Base-by-base conservation (phyloP, 2,113 vertebrate genomes). In the Antechinus flavipes region DNA sequence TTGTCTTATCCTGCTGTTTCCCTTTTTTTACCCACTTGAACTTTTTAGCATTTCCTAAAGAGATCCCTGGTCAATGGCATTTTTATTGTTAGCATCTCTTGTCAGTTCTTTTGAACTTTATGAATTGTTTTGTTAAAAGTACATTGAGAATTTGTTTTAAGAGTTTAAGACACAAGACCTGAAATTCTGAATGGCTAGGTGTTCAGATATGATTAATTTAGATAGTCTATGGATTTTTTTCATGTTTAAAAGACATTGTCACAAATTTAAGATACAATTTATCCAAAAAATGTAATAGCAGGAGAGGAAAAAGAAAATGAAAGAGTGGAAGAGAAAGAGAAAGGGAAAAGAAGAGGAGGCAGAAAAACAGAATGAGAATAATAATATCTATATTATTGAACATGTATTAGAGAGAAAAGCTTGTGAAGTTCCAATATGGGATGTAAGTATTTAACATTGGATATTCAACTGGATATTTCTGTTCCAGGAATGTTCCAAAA, bases 81-180 rank as follows among this genome's bases (percentile, higher is more conserved):
- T 84, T 84, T 42, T 84, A 42, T 42, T 58, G 26, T 58, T 84
- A 42, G 8, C n/a, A n/a, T 22, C 19, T 84, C n/a, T 23, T 42
- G n/a, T 23, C 68, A 23, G 8, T 35, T 19, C 2, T 1, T 84
- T 84, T 84, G 35, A 7, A 42, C 68, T 22, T 42, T 61, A 61
- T 50, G 93, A 94, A 54, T 54, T 90, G 68, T 8, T 23, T 89
- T 49, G 22, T 90, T 56, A 94, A 94, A 94, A 96, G 92, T 50
- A 68, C 93, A 35, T 52, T 94, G 94, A 92, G 35, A 76, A 92
- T 42, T 46, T 76, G 0, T n/a, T 54, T 91, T 90, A 56, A 91
- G 61, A 89, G 9, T 89, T 58, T 42, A 84, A 84, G n/a, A 84
- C n/a, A 42, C 16, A 35, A 35, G 61, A 35, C 3, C 11, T 68